Base-by-base conservation (phyloP, 2,113 vertebrate species). In the Tragulus kanchil region DNA sequence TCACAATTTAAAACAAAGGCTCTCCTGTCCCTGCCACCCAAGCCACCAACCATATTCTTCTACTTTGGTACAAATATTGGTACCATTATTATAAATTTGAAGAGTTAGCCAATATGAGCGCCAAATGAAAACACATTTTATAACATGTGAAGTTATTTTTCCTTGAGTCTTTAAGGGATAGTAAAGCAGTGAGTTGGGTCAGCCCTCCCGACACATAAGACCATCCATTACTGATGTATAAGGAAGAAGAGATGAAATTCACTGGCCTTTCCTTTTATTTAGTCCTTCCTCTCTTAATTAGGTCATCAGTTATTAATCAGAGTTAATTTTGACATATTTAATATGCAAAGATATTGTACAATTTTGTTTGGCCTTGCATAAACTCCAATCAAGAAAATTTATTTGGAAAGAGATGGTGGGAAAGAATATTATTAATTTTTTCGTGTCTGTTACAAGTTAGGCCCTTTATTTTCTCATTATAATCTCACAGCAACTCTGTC, bases 161-260 rank as follows among this genome's bases (percentile, higher is more conserved):
- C 67, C 56, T 89, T 64, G 31, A 52, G 31, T 45, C 48, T 69
- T 75, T 87, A 93, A 16, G 54, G 52, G 31, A 84, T 26, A 81
- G 28, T 64, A 88, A 84, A 95, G 79, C 87, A 93, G 73, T 65
- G 82, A 90, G 10, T 19, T 25, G 21, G 16, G n/a, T 25, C 85
- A 79, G 36, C 45, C 2, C 31, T 93, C n/a, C 77, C n/a, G 89
- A 58, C 42, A 85, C 26, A 56, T 28, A 89, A 77, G 26, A 58
- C 23, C 50, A 61, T 8, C 54, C 54, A 65, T 7, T n/a, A 14
- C 50, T 78, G 88, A 86, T 84, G 54, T 59, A 8, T 54, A 36
- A 91, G 3, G 73, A 73, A 8, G n/a, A 42, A 85, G 42, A 95
- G 54, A 45, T 9, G 52, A 62, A 42, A 65, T 56, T 12, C 36